A percentile compares a stretch with the other conserved stretches of the same genome.
These are phyloP conservation scores for Engystomops pustulosus DNA, from an alignment of 2,113 vertebrate species.

Conservation along the genomic window DNA sequence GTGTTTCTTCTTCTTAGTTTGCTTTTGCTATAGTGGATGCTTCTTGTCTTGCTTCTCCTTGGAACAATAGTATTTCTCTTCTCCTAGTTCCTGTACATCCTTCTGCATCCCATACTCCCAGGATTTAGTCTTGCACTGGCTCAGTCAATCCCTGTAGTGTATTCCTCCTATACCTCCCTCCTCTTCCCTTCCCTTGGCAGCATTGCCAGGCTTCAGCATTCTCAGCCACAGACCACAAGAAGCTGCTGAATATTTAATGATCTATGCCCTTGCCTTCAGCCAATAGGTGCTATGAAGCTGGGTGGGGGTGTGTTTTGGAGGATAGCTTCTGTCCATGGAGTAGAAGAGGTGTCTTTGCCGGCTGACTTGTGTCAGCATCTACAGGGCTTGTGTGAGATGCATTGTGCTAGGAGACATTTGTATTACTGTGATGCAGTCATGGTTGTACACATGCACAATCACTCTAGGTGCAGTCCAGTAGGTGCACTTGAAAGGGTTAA, in stretches of 20 bases:
- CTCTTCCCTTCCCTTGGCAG: conserved; percentile 49
- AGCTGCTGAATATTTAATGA: conserved; percentile 55
- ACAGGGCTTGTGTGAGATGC: neutral
- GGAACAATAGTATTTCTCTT: neutral
- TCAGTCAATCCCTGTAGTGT: conserved; percentile 16
- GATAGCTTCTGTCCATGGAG: conserved; percentile 23
- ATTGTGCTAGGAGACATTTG: neutral
- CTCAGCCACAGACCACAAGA: conserved; percentile 52
- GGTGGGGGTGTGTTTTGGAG: conserved; percentile 6
- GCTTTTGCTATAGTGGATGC: conserved; percentile 16
- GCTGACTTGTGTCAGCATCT: conserved; percentile 33
- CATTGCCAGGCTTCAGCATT: conserved; percentile 54
- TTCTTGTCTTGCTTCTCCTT: neutral
- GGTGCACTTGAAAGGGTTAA: neutral
- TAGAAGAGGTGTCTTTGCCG: conserved; percentile 31
- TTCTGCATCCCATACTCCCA: conserved; percentile 24
- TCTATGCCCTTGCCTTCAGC: conserved; percentile 41
- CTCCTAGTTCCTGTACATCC: neutral
- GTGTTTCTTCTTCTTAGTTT: conserved; percentile 3
- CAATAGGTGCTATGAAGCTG: conserved; percentile 31
- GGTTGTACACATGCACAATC: too few relatives aligned
- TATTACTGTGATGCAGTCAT: neutral
- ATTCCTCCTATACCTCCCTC: conserved; percentile 25
- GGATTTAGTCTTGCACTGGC: conserved; percentile 6
- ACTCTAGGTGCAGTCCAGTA: too few relatives aligned